A percentile compares a stretch with the other conserved stretches of the same genome.
Conservation (phyloP, 1,140 invertebrate genomes). For the Philotrypesis tridentata region DNA sequence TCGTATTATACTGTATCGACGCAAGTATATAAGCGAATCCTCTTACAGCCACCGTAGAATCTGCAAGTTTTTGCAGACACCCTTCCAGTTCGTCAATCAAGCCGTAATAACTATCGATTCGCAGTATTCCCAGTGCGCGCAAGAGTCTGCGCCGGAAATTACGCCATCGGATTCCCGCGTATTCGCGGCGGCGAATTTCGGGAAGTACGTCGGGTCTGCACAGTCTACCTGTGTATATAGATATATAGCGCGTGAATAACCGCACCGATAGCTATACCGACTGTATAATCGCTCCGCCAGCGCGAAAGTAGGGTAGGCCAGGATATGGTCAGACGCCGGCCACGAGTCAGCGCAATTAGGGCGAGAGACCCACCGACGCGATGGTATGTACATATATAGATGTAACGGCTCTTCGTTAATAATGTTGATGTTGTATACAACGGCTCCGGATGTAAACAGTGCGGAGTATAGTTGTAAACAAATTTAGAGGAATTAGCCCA, state of each 20-base stretch:
- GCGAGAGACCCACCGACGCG: neutral
- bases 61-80: neutral
- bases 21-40: too few relatives aligned
- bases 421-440: too few relatives aligned
- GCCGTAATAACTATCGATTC: slow-evolving; percentile 4
- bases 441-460: too few relatives aligned
- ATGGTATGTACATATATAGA: too few relatives aligned
- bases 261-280: neutral
- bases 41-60: too few relatives aligned
- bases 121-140: slow-evolving; percentile 7
- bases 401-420: neutral
- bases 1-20: too few relatives aligned
- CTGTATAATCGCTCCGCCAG: neutral
- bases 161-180: slow-evolving; percentile 41
- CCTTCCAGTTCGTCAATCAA: neutral
- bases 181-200: neutral
- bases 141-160: slow-evolving; percentile 57
- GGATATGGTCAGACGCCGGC: slow-evolving; percentile 5
- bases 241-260: too few relatives aligned
- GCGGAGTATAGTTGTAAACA: too few relatives aligned
- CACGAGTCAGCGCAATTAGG: neutral
- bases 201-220: neutral
- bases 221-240: too few relatives aligned
- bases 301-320: slow-evolving; percentile 3
- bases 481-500: too few relatives aligned